phyloP scores from a whole-genome alignment of 2,888 invertebrate genomes.

The Mimachlamys varia region DNA sequence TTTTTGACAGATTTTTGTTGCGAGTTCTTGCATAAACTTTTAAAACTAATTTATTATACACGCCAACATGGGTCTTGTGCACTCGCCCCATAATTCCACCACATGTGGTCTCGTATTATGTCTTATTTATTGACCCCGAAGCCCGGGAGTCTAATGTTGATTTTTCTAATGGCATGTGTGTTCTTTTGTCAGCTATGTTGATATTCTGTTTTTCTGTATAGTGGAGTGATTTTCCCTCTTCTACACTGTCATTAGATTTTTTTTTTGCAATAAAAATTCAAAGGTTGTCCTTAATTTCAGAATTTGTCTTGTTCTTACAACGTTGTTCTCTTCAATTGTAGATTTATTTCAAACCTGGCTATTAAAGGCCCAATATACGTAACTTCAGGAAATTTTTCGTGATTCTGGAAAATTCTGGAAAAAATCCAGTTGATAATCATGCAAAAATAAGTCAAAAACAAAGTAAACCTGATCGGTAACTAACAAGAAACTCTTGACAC shows the following conservation, averaged over 20 bases:
- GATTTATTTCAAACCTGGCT: neutral
- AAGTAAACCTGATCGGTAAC: no score
- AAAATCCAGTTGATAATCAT: no score
- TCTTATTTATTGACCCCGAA: slow-evolving; percentile 34
- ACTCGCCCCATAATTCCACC: slow-evolving; percentile 32
- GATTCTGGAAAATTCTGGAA: no score
- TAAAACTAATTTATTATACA: slow-evolving; percentile 30
- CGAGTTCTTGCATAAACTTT: slow-evolving; percentile 25
- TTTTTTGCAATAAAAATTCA: slow-evolving; percentile 64
- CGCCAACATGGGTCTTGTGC: slow-evolving; percentile 24
- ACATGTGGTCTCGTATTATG: slow-evolving; percentile 18
- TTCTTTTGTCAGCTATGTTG: slow-evolving; percentile 36
- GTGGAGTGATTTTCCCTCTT: slow-evolving; percentile 61
- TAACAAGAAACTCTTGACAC: no score
- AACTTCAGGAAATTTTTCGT: no score
- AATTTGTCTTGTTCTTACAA: slow-evolving; percentile 14
- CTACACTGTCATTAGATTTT: slow-evolving; percentile 61
- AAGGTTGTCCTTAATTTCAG: slow-evolving; percentile 23
- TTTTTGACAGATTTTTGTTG: slow-evolving; percentile 33
- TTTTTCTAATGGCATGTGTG: slow-evolving; percentile 33
- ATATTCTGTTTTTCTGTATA: slow-evolving; percentile 57
- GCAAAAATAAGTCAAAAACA: no score
- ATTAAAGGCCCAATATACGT: no score
- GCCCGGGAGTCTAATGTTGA: slow-evolving; percentile 31
- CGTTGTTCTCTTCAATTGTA: neutral